Evolutionary conservation across 1,140 invertebrate species (phyloP).

Genomic region (Lithobius niger): DNA sequence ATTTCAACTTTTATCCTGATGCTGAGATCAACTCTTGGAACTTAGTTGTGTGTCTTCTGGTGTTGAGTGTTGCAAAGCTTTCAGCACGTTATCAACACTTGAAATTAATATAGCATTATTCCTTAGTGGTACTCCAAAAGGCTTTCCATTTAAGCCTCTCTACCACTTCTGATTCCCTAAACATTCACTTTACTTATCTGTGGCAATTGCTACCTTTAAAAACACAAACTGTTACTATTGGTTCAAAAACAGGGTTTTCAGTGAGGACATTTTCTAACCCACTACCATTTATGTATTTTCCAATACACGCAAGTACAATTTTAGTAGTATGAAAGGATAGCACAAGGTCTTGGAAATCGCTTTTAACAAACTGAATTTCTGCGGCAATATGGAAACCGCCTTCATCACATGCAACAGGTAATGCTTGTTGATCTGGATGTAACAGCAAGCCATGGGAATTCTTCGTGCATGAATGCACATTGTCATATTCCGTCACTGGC

Average conservation of each 20-base stretch:
- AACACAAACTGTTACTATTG: background rate
- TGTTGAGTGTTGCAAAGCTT: background rate
- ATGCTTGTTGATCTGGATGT: background rate
- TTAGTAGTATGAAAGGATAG: background rate
- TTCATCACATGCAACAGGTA: background rate
- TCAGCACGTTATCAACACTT: background rate
- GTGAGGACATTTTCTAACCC: background rate
- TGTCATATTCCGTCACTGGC: background rate
- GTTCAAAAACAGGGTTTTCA: background rate
- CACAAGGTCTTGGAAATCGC: no score
- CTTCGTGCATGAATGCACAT: background rate
- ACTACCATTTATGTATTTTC: background rate
- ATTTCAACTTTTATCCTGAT: background rate
- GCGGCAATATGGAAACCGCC: background rate
- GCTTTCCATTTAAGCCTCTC: background rate
- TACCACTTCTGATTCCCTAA: background rate
- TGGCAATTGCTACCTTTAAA: no score
- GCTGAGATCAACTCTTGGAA: background rate
- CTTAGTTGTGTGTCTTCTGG: background rate
- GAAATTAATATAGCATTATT: background rate
- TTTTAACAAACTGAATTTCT: background rate
- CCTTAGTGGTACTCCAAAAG: background rate
- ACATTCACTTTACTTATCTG: background rate
- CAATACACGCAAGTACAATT: background rate
- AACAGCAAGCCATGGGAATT: background rate